Conservation (phyloP, 2,113 vertebrate genomes). For the Gallinago undulata region DNA sequence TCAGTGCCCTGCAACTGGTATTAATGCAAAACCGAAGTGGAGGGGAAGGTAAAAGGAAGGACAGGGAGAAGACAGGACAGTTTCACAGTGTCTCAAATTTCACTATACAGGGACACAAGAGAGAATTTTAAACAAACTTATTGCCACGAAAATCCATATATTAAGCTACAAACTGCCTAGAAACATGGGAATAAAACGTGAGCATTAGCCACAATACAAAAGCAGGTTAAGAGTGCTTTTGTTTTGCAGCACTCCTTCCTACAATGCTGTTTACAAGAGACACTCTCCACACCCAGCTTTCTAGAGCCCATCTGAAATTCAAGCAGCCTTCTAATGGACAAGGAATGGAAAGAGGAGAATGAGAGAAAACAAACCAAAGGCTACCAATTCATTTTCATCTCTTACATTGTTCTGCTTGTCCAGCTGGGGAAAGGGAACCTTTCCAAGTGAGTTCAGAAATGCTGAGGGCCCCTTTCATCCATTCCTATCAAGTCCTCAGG, state of each 20-base stretch:
- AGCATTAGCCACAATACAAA: neutral
- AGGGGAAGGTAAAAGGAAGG: neutral
- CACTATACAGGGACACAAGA: neutral
- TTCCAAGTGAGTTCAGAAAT: neutral
- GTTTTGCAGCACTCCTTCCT: neutral
- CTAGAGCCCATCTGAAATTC: constrained; percentile 21
- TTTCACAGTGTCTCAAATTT: neutral
- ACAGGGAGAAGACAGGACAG: neutral
- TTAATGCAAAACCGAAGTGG: neutral
- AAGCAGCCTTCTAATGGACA: constrained; percentile 32
- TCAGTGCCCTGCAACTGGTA: neutral
- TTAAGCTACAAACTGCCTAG: neutral
- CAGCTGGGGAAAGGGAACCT: neutral
- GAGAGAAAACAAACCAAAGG: constrained; percentile 36
- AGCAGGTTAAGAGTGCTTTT: neutral
- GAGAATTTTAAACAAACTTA: neutral
- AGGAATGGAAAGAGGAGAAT: neutral
- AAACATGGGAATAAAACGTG: neutral
- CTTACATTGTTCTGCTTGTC: neutral
- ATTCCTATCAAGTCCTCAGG: neutral
- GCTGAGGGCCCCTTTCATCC: neutral
- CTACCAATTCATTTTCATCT: neutral
- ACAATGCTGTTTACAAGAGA: neutral
- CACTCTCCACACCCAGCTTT: constrained; percentile 2
- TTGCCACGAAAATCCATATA: neutral